Conservation (phyloP, 2,888 invertebrate species). For the Lissocephala sabroskyi region DNA sequence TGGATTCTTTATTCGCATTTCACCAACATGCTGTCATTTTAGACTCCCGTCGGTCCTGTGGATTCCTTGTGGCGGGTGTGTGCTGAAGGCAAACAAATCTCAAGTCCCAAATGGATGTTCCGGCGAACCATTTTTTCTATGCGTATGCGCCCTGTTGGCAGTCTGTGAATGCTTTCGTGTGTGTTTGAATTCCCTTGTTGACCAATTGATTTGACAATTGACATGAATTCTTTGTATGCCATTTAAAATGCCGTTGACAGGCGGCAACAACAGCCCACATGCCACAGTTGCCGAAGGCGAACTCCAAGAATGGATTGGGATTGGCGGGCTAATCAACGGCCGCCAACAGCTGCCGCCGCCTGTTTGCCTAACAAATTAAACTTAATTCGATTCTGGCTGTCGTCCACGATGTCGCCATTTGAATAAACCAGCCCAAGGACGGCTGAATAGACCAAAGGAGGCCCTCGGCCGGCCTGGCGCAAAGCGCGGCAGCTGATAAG, state of each 20-base stretch:
- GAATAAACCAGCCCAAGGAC: slow-evolving; percentile 33
- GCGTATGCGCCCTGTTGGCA: slow-evolving; percentile 2
- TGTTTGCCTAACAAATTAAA: slow-evolving; percentile 60
- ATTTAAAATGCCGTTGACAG: slow-evolving; percentile 31
- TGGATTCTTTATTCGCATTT: too few relatives aligned
- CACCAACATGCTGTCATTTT: too few relatives aligned
- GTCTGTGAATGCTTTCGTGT: neutral
- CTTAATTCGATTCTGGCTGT: slow-evolving; percentile 49
- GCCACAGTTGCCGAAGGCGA: slow-evolving; percentile 7
- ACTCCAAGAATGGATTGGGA: neutral
- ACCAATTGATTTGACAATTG: slow-evolving; percentile 28
- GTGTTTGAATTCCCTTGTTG: slow-evolving; percentile 18
- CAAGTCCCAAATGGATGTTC: too few relatives aligned
- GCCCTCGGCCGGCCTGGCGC: neutral
- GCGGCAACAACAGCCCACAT: slow-evolving; percentile 7
- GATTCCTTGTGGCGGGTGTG: too few relatives aligned
- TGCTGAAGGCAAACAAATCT: too few relatives aligned
- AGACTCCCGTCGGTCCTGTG: too few relatives aligned
- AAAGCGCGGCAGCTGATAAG: neutral
- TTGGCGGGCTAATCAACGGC: too few relatives aligned
- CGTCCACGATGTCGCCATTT: slow-evolving; percentile 17
- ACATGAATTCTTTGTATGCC: slow-evolving; percentile 28
- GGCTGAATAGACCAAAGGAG: neutral
- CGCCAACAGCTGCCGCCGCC: neutral
- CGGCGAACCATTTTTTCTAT: too few relatives aligned